Percentiles rank a stretch among this genome's conserved stretches.
These are phyloP conservation scores for Pagrus major DNA, from an alignment of 2,113 vertebrate genomes.

Conservation along the genomic window DNA sequence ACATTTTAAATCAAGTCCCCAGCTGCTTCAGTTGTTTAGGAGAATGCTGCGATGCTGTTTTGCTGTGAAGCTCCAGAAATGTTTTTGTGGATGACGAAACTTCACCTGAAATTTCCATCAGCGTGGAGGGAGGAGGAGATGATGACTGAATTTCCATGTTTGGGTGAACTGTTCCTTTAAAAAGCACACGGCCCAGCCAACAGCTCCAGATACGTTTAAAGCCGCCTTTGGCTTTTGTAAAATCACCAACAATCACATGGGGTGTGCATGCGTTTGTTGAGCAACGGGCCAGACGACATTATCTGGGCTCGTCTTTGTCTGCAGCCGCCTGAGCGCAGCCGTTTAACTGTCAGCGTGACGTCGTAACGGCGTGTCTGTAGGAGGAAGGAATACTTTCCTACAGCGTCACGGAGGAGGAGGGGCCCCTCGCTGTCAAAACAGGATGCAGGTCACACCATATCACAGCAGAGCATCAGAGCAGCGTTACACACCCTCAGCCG, in stretches of 20 bases:
- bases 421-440: slow-evolving; percentile 64
- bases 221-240: background rate
- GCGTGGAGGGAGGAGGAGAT: no score
- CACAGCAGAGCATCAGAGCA: slow-evolving; percentile 46
- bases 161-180: no score
- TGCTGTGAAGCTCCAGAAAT: no score
- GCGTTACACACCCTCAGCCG: slow-evolving; percentile 41
- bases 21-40: no score
- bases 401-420: slow-evolving; percentile 37
- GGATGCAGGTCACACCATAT: slow-evolving; percentile 66
- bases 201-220: background rate
- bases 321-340: slow-evolving; percentile 12
- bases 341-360: slow-evolving; percentile 56
- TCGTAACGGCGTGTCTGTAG: slow-evolving; percentile 26
- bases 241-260: background rate
- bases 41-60: no score
- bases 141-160: no score
- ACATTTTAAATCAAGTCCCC: no score
- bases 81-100: no score
- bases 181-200: no score
- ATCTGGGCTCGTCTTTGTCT: slow-evolving; percentile 34
- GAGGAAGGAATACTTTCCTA: slow-evolving; percentile 53
- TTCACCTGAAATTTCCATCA: no score
- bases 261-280: background rate
- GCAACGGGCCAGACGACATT: slow-evolving; percentile 16